phyloP scores from a whole-genome alignment of 2,797 vertebrate species.

The Sebastes cheni region DNA sequence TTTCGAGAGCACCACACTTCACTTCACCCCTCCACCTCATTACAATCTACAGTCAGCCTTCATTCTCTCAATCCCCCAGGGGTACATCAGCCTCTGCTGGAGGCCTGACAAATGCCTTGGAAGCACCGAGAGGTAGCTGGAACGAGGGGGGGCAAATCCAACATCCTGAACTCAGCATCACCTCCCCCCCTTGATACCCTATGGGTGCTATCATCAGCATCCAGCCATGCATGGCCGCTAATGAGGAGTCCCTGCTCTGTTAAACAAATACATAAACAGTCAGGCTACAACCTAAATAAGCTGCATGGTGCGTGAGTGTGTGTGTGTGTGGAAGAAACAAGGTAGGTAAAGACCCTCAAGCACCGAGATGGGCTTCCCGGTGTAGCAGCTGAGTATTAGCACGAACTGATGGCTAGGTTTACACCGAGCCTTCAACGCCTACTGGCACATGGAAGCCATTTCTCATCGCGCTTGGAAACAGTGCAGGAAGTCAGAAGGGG shows the following conservation, averaged over 20 bases:
- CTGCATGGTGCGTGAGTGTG: background rate
- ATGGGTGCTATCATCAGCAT: slow-evolving; percentile 56
- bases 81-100: slow-evolving; percentile 49
- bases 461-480: slow-evolving; percentile 37
- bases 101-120: slow-evolving; percentile 30
- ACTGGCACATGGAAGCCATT: slow-evolving; percentile 72
- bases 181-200: slow-evolving; percentile 44
- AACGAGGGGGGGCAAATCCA: slow-evolving; percentile 17
- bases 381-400: slow-evolving; percentile 40
- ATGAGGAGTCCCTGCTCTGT: slow-evolving; percentile 56
- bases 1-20: background rate
- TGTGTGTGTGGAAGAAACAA: slow-evolving; percentile 8
- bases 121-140: slow-evolving; percentile 29
- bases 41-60: slow-evolving; percentile 19
- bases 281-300: slow-evolving; percentile 54
- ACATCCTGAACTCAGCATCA: slow-evolving; percentile 57
- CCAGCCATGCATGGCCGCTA: slow-evolving; percentile 56
- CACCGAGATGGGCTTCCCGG: slow-evolving; percentile 33
- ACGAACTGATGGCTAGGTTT: slow-evolving; percentile 35
- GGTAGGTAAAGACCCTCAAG: slow-evolving; percentile 35
- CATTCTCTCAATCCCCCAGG: slow-evolving; percentile 33
- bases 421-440: slow-evolving; percentile 55
- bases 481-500: slow-evolving; percentile 47
- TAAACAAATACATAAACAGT: slow-evolving; percentile 69
- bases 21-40: slow-evolving; percentile 24